Percentiles rank a stretch among this genome's conserved stretches.
phyloP scores from a whole-genome alignment of 2,797 vertebrate genomes.

The Takifugu ocellatus region DNA sequence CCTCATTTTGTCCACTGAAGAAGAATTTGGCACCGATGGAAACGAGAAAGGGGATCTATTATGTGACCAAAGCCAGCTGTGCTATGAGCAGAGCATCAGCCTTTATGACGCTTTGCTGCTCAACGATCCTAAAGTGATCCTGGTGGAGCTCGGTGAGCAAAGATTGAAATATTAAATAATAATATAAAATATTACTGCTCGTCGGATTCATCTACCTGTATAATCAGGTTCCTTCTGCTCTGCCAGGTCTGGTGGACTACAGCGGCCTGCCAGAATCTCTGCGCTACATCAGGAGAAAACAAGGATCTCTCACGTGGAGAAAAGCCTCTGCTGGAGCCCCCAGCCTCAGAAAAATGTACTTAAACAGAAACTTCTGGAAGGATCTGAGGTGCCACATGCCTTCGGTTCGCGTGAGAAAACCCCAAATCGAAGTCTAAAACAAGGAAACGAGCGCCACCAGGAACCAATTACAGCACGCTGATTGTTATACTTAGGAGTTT shows the following conservation, averaged over 20 bases:
- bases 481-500: too few species aligned
- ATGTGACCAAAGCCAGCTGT: conserved; percentile 22
- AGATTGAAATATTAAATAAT: too few species aligned
- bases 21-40: neutral
- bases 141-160: conserved; percentile 77
- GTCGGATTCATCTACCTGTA: too few species aligned
- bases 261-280: conserved; percentile 84
- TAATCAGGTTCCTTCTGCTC: neutral
- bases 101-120: conserved; percentile 82
- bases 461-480: too few species aligned
- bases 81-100: conserved; percentile 83
- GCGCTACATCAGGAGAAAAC: conserved; percentile 81
- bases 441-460: too few species aligned
- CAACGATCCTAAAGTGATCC: conserved; percentile 78
- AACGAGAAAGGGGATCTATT: neutral
- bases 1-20: conserved; percentile 55
- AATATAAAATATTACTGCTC: too few species aligned
- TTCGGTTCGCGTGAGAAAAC: conserved; percentile 23
- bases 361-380: conserved; percentile 86
- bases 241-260: conserved; percentile 79
- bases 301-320: conserved; percentile 81
- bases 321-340: conserved; percentile 42
- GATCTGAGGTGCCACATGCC: conserved; percentile 86
- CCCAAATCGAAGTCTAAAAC: neutral
- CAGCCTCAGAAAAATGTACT: conserved; percentile 11